These are phyloP conservation scores for Cacatua alba DNA, from an alignment of 2,113 vertebrate genomes.

Conservation along the genomic window DNA sequence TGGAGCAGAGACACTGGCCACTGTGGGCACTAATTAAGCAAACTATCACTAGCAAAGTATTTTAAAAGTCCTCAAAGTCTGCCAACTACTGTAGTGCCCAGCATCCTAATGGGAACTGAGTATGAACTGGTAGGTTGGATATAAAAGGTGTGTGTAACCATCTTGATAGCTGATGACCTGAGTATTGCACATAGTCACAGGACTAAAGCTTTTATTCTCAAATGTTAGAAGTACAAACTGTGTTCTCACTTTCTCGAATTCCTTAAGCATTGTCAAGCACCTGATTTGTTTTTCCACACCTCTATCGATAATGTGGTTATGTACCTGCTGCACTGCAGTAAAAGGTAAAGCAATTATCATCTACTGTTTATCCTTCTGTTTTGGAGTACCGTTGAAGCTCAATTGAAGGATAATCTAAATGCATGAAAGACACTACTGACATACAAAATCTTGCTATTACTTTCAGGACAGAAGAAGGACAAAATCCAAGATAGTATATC, in stretches of 20 bases:
- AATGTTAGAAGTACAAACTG: background rate
- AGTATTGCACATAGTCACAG: background rate
- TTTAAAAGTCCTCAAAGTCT: background rate
- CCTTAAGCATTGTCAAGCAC: background rate
- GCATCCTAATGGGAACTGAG: fast-evolving
- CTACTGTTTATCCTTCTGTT: conserved; percentile 52
- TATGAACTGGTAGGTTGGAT: background rate
- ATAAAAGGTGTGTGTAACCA: background rate
- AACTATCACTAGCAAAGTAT: background rate
- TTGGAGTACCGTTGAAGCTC: background rate
- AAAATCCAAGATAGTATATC: background rate
- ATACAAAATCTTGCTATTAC: background rate
- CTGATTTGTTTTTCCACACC: background rate
- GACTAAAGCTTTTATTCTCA: background rate
- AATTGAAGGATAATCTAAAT: conserved; percentile 52
- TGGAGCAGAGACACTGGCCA: background rate
- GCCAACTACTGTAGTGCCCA: background rate
- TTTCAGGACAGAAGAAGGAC: conserved; percentile 25
- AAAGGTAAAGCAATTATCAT: conserved; percentile 45
- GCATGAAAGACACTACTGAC: conserved; percentile 28
- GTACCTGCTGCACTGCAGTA: conserved; percentile 12
- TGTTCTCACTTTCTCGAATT: background rate
- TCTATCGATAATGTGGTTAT: background rate
- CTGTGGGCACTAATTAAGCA: background rate
- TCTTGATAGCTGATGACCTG: background rate